A percentile compares a stretch with the other conserved stretches of the same genome.
Conservation (phyloP, 1,140 invertebrate species). For the Scylla paramamosain region DNA sequence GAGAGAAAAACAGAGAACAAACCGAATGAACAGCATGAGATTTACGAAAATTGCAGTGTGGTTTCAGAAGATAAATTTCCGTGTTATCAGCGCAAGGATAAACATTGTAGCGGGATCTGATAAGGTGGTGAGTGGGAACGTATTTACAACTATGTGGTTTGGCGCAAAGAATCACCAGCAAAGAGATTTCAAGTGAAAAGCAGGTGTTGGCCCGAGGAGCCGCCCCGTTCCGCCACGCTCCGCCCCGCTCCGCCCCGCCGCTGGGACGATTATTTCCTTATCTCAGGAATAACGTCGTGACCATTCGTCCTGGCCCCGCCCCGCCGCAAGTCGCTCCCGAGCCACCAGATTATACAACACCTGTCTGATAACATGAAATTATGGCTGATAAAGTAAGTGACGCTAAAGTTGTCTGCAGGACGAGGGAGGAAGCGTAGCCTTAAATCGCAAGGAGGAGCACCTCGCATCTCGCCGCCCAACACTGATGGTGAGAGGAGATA, state of each 20-base stretch:
- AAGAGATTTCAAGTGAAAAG: not conserved
- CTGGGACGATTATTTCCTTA: conserved; percentile 39
- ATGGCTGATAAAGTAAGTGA: conserved; percentile 59
- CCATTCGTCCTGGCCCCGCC: conserved; percentile 28
- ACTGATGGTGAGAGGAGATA: conserved; percentile 62
- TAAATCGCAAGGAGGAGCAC: not conserved
- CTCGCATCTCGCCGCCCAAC: conserved; percentile 6
- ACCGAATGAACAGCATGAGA: not conserved
- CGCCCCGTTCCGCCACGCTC: conserved; percentile 27
- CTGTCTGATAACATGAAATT: conserved; percentile 64
- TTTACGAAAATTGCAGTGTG: conserved; percentile 22
- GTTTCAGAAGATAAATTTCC: not conserved
- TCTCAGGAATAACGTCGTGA: conserved; percentile 61
- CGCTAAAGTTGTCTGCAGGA: conserved; percentile 53
- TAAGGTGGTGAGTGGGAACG: not conserved
- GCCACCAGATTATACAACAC: conserved; percentile 61
- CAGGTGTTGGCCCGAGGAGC: conserved; percentile 27
- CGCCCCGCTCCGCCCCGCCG: not conserved
- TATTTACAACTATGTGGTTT: conserved; percentile 15
- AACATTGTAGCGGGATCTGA: conserved; percentile 11
- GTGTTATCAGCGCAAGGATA: conserved; percentile 1
- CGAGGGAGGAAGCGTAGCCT: not conserved
- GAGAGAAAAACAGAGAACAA: not conserved
- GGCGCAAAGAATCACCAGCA: conserved; percentile 6
- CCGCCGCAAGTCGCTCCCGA: conserved; percentile 52